phyloP scores from a whole-genome alignment of 1,140 invertebrate genomes.

The Episyrphus balteatus region DNA sequence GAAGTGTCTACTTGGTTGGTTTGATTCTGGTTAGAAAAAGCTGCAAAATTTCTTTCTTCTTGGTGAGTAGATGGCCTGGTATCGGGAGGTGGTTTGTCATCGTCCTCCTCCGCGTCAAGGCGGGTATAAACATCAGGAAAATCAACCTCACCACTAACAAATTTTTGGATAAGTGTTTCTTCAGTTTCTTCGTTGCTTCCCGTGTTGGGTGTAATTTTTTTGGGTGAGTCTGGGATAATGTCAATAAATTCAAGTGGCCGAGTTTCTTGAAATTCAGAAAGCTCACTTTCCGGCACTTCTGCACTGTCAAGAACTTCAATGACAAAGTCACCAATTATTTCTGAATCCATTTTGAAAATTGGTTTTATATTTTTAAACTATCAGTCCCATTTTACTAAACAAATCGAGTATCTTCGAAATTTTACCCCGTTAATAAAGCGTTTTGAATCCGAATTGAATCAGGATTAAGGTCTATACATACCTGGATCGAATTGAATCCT shows the following conservation, averaged over 20 bases:
- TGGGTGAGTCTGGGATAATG: slow-evolving; percentile 10
- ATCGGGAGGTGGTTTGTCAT: slow-evolving; percentile 34
- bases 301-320: slow-evolving; percentile 32
- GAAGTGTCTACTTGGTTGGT: background rate
- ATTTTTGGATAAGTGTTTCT: slow-evolving; percentile 49
- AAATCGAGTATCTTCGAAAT: no score
- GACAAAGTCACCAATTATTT: slow-evolving; percentile 1
- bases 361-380: no score
- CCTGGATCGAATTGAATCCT: no score
- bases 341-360: no score
- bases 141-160: slow-evolving; percentile 54
- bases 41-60: background rate
- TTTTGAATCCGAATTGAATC: no score
- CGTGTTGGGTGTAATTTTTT: background rate
- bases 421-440: no score
- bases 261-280: slow-evolving; percentile 26
- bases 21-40: slow-evolving; percentile 7
- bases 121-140: slow-evolving; percentile 54
- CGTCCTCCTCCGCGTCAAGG: slow-evolving; percentile 42
- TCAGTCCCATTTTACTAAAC: no score
- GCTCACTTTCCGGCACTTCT: slow-evolving; percentile 23
- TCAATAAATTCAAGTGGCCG: slow-evolving; percentile 23
- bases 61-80: slow-evolving; percentile 10
- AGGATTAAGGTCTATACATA: no score
- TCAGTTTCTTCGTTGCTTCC: slow-evolving; percentile 15